Percentiles rank a stretch among this genome's conserved stretches.
Conservation (phyloP, 2,888 invertebrate genomes). For the Drosophila silvestris region DNA sequence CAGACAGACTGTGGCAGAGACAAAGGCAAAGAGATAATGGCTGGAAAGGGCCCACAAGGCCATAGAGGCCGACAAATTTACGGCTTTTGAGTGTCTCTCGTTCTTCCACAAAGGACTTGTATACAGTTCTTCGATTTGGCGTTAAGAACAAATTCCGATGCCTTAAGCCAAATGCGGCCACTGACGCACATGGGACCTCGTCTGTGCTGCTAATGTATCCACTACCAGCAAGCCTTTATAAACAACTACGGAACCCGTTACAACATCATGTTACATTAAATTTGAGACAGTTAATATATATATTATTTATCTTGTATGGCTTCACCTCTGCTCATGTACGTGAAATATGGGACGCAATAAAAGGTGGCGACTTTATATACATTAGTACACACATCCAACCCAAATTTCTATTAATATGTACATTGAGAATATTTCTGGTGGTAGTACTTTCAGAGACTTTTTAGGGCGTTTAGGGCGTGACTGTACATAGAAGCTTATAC, state of each 20-base stretch:
- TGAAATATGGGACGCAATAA: background rate
- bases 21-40: constrained; percentile 19
- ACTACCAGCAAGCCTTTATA: constrained; percentile 8
- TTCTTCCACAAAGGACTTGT: constrained; percentile 39
- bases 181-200: constrained; percentile 16
- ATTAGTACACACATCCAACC: background rate
- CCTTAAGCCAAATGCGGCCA: constrained; percentile 30
- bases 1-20: constrained; percentile 11
- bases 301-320: constrained; percentile 1
- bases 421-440: background rate
- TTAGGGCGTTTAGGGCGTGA: too few species aligned
- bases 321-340: background rate
- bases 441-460: background rate
- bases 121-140: constrained; percentile 20
- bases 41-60: constrained; percentile 1
- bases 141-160: constrained; percentile 19
- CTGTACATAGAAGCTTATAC: background rate
- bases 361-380: background rate
- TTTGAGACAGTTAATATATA: constrained; percentile 10
- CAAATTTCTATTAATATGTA: background rate
- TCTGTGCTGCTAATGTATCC: background rate
- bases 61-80: constrained; percentile 25
- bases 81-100: constrained; percentile 37
- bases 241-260: background rate
- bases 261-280: constrained; percentile 4